Conservation (phyloP, 2,888 invertebrate genomes). For the Apamea crenata region DNA sequence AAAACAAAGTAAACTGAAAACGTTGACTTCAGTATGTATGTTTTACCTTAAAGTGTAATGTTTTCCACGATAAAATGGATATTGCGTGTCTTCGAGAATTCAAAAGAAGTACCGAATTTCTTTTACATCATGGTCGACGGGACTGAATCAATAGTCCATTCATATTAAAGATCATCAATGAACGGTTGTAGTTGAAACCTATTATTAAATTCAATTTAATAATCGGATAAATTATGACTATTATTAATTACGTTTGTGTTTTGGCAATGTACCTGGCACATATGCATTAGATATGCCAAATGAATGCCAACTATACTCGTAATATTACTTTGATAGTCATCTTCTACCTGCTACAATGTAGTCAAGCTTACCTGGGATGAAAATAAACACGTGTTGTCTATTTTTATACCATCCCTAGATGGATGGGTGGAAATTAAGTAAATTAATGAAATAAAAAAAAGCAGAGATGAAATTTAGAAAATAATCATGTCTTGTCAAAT, state of each 20-base stretch:
- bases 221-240: not conserved
- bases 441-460: not conserved
- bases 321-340: conserved; percentile 16
- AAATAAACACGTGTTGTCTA: not conserved
- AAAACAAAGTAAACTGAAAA: not conserved
- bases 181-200: not conserved
- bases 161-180: conserved; percentile 13
- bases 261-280: conserved; percentile 29
- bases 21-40: too few relatives aligned
- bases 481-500: not conserved
- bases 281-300: conserved; percentile 10
- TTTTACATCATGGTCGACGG: not conserved
- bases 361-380: not conserved
- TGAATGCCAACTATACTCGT: conserved; percentile 5
- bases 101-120: not conserved
- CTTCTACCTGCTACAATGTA: not conserved
- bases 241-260: conserved; percentile 32
- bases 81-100: not conserved
- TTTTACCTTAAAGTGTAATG: not conserved
- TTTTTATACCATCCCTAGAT: not conserved
- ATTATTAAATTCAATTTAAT: conserved; percentile 23
- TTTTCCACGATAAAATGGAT: not conserved
- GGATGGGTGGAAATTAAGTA: not conserved
- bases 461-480: not conserved
- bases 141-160: not conserved